phyloP scores from a whole-genome alignment of 2,113 vertebrate species.

The Rhea americana region DNA sequence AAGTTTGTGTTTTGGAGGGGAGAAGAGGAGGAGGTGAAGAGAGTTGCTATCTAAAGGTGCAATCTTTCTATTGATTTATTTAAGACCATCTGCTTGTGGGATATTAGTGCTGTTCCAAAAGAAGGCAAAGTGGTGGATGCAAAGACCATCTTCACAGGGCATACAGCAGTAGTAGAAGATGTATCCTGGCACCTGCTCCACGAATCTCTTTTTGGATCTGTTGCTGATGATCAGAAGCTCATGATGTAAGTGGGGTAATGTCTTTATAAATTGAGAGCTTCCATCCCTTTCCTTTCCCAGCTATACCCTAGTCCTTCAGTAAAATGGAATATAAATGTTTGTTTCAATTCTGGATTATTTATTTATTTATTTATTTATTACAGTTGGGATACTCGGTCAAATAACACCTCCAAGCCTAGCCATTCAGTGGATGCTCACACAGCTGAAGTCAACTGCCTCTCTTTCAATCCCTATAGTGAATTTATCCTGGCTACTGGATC shows the following conservation, averaged over 20 bases:
- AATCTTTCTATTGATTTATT: not conserved
- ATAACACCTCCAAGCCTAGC: conserved; percentile 97
- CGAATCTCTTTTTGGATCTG: conserved; percentile 94
- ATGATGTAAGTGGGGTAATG: conserved; percentile 85
- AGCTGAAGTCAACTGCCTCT: conserved; percentile 96
- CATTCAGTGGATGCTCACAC: conserved; percentile 98
- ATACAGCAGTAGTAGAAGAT: conserved; percentile 96
- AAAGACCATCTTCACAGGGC: conserved; percentile 97
- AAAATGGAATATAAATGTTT: rapidly evolving
- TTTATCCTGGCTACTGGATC: conserved; percentile 97
- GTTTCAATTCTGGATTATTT: rapidly evolving
- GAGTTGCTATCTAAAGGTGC: not conserved
- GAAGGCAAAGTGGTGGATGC: conserved; percentile 97
- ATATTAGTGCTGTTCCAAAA: conserved; percentile 96
- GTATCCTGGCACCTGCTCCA: conserved; percentile 97
- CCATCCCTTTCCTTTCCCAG: not conserved
- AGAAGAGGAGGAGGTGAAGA: not conserved
- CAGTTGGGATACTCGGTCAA: conserved; percentile 97
- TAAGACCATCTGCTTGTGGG: conserved; percentile 97
- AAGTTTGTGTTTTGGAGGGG: not conserved
- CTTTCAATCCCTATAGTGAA: conserved; percentile 97
- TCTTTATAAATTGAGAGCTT: not conserved
- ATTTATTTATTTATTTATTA: not conserved
- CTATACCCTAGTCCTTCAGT: not conserved
- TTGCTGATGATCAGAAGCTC: conserved; percentile 96